phyloP scores from a whole-genome alignment of 1,140 invertebrate genomes.

The Triops cancriformis region DNA sequence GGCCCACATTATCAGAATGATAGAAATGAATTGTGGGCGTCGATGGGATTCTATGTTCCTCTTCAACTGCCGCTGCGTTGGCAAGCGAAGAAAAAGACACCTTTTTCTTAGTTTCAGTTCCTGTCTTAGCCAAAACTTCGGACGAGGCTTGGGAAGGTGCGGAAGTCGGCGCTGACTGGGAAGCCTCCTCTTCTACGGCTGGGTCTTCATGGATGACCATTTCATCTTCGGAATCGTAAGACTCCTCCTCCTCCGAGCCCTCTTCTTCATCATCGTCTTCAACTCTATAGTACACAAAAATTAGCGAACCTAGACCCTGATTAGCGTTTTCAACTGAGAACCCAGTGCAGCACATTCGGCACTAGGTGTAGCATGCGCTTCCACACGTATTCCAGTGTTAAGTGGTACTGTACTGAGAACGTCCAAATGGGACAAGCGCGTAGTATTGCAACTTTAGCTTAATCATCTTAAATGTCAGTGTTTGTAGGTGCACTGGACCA shows the following conservation, averaged over 20 bases:
- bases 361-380: no score
- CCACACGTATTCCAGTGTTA: no score
- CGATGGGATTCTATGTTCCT: background rate
- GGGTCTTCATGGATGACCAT: constrained; percentile 8
- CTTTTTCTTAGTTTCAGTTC: background rate
- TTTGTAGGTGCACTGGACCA: no score
- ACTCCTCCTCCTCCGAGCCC: background rate
- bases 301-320: background rate
- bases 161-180: background rate
- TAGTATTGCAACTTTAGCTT: no score
- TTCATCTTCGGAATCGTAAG: constrained; percentile 16
- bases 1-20: background rate
- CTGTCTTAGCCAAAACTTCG: background rate
- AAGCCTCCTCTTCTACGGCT: constrained; percentile 3
- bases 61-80: background rate
- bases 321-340: no score
- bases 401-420: no score
- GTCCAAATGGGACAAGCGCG: no score
- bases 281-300: background rate
- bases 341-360: no score
- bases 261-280: constrained; percentile 14
- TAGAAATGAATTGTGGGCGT: background rate
- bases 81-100: background rate
- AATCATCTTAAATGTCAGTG: no score
- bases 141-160: background rate